phyloP scores from a whole-genome alignment of 2,888 invertebrate genomes.

The Pristionchus exspectatus region DNA sequence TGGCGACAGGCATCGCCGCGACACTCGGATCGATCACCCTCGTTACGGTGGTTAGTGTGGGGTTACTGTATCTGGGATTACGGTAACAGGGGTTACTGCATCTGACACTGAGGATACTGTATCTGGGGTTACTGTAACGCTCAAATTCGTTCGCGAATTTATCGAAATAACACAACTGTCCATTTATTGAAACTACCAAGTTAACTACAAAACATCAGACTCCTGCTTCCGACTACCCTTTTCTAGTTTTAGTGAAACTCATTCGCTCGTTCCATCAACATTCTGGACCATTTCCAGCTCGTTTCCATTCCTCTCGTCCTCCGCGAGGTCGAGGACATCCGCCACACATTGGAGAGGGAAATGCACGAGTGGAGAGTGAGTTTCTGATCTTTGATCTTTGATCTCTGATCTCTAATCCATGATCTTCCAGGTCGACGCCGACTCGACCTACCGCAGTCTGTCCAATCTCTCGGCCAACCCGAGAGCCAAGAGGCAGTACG shows the following conservation, averaged over 20 bases:
- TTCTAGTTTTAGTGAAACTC: too few relatives aligned
- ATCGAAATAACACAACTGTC: too few relatives aligned
- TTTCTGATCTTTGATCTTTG: not conserved
- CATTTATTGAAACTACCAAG: too few relatives aligned
- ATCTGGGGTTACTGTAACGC: too few relatives aligned
- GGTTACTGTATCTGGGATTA: not conserved
- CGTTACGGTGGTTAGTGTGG: conserved; percentile 42
- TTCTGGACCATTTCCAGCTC: conserved; percentile 23
- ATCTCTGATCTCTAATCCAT: not conserved
- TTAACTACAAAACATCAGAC: too few relatives aligned
- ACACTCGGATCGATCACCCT: conserved; percentile 64
- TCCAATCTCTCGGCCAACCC: not conserved
- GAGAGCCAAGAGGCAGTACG: conserved; percentile 58
- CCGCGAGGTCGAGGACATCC: conserved; percentile 65
- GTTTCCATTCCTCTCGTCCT: conserved; percentile 64
- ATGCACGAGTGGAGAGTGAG: conserved; percentile 69
- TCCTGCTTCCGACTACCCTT: too few relatives aligned
- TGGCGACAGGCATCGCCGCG: conserved; percentile 64
- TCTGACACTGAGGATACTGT: too few relatives aligned
- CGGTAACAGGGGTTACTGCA: not conserved
- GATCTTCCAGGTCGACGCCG: conserved; percentile 8
- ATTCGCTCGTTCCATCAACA: too few relatives aligned
- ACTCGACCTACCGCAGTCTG: conserved; percentile 25
- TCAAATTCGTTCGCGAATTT: too few relatives aligned
- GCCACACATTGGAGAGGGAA: conserved; percentile 67